phyloP scores from a whole-genome alignment of 2,797 vertebrate genomes.

The Meriones psammophilus region DNA sequence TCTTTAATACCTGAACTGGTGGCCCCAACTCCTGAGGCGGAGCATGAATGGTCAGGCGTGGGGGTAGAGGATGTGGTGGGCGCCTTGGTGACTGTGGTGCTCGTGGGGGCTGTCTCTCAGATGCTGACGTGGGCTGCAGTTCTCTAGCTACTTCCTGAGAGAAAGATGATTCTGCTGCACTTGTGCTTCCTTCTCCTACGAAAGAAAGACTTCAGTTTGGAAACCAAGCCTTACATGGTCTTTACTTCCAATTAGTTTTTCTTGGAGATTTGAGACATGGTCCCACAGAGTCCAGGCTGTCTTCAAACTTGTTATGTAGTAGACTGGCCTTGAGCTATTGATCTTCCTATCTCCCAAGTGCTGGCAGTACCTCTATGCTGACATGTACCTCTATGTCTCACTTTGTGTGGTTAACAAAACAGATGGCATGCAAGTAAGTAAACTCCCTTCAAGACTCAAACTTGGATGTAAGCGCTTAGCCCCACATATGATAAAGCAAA shows the following conservation, averaged over 20 bases:
- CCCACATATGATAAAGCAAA: not conserved
- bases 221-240: not conserved
- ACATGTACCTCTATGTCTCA: not conserved
- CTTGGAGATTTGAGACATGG: not conserved
- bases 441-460: slow-evolving; percentile 33
- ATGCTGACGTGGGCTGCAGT: slow-evolving; percentile 92
- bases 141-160: slow-evolving; percentile 92
- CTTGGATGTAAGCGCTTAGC: not conserved
- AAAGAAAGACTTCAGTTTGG: slow-evolving; percentile 5
- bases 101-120: slow-evolving; percentile 90
- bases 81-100: slow-evolving; percentile 95
- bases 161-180: slow-evolving; percentile 90
- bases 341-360: not conserved
- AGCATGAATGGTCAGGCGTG: slow-evolving; percentile 93
- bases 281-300: not conserved
- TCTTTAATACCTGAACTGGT: slow-evolving; percentile 91
- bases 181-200: slow-evolving; percentile 91
- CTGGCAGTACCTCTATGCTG: too few relatives aligned
- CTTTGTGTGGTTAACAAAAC: not conserved
- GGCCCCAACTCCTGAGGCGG: slow-evolving; percentile 94
- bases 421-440: not conserved
- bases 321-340: not conserved
- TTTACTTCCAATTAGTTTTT: not conserved
- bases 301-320: not conserved
- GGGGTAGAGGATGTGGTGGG: slow-evolving; percentile 92